Percentiles rank a stretch among this genome's conserved stretches.
These are phyloP conservation scores for Amorpha juglandis DNA, from an alignment of 2,888 invertebrate species.

Conservation along the genomic window DNA sequence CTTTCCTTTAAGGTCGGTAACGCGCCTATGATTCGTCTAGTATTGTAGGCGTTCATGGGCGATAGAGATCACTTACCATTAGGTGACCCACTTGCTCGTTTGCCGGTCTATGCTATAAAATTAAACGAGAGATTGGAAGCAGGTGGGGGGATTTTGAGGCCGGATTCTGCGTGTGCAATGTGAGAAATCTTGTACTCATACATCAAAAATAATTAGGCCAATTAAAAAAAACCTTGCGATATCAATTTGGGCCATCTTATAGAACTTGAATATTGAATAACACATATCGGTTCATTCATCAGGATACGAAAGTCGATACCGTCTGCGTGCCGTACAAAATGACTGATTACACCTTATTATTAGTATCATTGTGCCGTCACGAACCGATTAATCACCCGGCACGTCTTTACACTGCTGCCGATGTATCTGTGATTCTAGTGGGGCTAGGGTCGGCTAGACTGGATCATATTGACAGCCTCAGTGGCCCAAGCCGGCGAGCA, in stretches of 20 bases:
- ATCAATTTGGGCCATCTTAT: not conserved
- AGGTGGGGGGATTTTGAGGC: no score
- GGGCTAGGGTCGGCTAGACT: not conserved
- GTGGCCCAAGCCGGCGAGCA: no score
- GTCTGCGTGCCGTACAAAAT: constrained; percentile 40
- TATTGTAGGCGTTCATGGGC: no score
- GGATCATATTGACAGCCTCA: no score
- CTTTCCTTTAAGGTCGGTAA: no score
- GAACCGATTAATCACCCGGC: constrained; percentile 47
- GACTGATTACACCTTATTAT: constrained; percentile 50
- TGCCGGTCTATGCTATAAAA: no score
- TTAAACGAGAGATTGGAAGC: no score
- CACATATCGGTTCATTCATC: constrained; percentile 1
- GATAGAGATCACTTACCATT: no score
- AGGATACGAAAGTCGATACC: constrained; percentile 22
- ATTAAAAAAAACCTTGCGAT: not conserved
- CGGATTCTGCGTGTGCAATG: no score
- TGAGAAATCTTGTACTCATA: not conserved
- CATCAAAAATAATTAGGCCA: not conserved
- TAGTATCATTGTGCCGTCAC: constrained; percentile 49
- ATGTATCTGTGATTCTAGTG: constrained; percentile 17
- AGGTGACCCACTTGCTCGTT: no score
- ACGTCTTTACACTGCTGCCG: constrained; percentile 1
- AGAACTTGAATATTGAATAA: not conserved
- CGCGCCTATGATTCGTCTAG: no score